Conservation (phyloP, 1,140 invertebrate species). For the Diploscapter pachys region DNA sequence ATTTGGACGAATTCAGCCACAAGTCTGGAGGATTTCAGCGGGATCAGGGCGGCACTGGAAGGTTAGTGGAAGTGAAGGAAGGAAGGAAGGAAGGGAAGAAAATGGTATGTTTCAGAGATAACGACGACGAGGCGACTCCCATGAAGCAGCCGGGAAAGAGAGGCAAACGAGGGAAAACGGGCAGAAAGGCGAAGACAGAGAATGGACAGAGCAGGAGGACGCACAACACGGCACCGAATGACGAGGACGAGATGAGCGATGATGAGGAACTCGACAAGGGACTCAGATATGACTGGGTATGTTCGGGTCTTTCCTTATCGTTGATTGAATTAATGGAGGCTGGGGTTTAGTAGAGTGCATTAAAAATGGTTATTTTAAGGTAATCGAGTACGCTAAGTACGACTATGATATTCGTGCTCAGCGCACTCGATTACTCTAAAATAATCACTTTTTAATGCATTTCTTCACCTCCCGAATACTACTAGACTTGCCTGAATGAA, state of each 20-base stretch:
- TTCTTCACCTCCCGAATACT: background rate
- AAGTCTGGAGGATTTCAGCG: background rate
- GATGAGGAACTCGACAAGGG: slow-evolving; percentile 19
- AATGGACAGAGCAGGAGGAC: slow-evolving; percentile 2
- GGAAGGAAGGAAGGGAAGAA: no score
- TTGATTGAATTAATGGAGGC: background rate
- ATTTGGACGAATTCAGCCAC: slow-evolving; percentile 17
- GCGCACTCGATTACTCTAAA: no score
- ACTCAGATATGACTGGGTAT: slow-evolving; percentile 23
- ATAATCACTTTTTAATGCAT: no score
- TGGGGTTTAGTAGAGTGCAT: background rate
- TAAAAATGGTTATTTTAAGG: no score
- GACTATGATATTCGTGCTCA: no score
- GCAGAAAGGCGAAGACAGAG: slow-evolving; percentile 1
- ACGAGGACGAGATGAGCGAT: slow-evolving; percentile 3
- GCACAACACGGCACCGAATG: background rate
- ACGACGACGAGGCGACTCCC: background rate
- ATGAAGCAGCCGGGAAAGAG: background rate
- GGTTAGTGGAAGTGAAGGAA: no score
- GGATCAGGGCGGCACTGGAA: no score
- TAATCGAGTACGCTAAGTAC: no score
- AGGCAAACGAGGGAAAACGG: background rate
- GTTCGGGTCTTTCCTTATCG: background rate
- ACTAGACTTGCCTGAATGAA: background rate
- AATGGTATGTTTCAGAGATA: background rate